Evolutionary conservation across 1,140 invertebrate species (phyloP), one percentile per base, ranked within the genome.

Genomic region (Phymorhynchus buccinoides): DNA sequence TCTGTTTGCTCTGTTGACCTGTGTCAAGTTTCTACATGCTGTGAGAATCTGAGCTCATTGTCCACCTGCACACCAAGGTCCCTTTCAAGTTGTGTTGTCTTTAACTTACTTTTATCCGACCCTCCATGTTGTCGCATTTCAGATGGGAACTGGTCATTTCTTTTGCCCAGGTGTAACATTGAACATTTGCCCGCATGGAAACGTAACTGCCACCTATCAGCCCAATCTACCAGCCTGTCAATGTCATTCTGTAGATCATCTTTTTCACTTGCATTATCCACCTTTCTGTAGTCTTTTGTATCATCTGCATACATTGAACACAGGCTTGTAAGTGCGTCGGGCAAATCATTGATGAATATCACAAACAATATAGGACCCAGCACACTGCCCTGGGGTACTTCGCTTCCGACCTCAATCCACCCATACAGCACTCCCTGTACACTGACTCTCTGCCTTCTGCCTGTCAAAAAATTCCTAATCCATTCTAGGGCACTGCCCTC

Each of bases 271-370:
- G 18, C 62, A 7, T 27, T 66, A 7, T 66, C 62, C 0, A 66
- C 62, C 2, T 66, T 6, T n/a, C 22, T 1, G n/a, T 1, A 22
- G 6, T 27, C 62, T 66, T 66, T 66, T 30, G 62, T 6, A 30
- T 66, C 62, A 66, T 66, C 62, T 66, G 62, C 62, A 66, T 66
- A 66, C 62, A 66, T 66, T 30, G 18, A 30, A 30, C 62, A 66
- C 14, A 66, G n/a, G n/a, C 62, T 66, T 7, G 18, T 27, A 22
- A 14, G 7, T 12, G n/a, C n/a, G 62, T 27, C 1, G 7, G 62
- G 62, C 7, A 66, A 27, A n/a, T 66, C 62, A 6, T 66, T 66
- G 27, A 66, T 66, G 27, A 30, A 66, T 7, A 66, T 27, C 22
- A 66, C 62, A 66, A 66, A 66, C 18, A 66, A 30, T n/a, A 66